These are phyloP conservation scores for Allacma fusca DNA, from an alignment of 2,888 invertebrate species.

Conservation along the genomic window DNA sequence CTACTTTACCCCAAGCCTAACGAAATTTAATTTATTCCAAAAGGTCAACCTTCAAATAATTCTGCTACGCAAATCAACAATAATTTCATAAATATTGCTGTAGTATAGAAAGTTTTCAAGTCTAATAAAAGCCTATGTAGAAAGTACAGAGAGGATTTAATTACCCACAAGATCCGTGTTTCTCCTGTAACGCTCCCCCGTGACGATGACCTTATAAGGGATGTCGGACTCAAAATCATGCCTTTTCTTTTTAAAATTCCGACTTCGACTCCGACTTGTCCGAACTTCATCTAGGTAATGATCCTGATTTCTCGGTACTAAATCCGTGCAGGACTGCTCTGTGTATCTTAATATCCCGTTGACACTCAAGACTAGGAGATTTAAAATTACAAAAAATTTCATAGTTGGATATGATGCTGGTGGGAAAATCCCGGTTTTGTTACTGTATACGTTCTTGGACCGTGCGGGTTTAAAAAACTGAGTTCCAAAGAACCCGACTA, in stretches of 20 bases:
- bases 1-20: no score
- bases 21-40: no score
- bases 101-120: no score
- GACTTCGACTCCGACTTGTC: conserved; percentile 8
- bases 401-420: neutral
- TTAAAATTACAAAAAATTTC: conserved; percentile 22
- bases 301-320: conserved; percentile 53
- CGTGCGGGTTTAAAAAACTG: no score
- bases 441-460: no score
- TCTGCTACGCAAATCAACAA: no score
- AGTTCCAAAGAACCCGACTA: no score
- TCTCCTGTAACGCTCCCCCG: conserved; percentile 53
- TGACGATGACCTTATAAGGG: conserved; percentile 53
- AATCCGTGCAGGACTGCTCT: conserved; percentile 57
- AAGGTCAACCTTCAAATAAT: no score
- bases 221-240: conserved; percentile 47
- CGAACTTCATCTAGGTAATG: conserved; percentile 5
- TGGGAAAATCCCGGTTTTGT: no score
- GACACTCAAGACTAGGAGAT: neutral
- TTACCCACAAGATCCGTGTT: conserved; percentile 56
- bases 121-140: neutral
- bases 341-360: conserved; percentile 43
- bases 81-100: no score
- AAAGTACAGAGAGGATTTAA: neutral
- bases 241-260: conserved; percentile 44